These are phyloP conservation scores for Laothoe populi DNA, from an alignment of 2,888 invertebrate genomes.

Conservation along the genomic window DNA sequence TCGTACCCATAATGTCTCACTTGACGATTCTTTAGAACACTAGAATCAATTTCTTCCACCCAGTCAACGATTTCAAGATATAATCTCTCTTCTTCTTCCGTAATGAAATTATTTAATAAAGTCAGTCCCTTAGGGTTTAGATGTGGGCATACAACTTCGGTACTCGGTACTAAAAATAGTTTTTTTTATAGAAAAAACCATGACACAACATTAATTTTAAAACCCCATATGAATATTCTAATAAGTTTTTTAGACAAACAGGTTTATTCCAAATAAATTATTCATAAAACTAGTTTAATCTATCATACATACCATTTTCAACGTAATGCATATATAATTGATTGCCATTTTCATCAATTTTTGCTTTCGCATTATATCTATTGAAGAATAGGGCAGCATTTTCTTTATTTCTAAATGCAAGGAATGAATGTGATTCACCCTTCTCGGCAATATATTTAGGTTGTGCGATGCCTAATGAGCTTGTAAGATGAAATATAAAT, in stretches of 20 bases:
- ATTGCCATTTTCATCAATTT: slow-evolving; percentile 83
- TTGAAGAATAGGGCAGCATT: slow-evolving; percentile 85
- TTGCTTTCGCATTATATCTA: slow-evolving; percentile 85
- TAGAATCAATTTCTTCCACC: slow-evolving; percentile 57
- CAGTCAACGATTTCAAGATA: slow-evolving; percentile 86
- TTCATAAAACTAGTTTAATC: background rate
- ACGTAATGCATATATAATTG: slow-evolving; percentile 88
- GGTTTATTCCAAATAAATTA: background rate
- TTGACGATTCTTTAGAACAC: slow-evolving; percentile 89
- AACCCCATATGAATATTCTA: background rate
- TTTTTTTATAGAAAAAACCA: background rate
- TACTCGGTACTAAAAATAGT: slow-evolving; percentile 67
- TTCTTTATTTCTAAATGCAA: slow-evolving; percentile 82
- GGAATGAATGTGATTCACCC: slow-evolving; percentile 92
- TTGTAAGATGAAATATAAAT: slow-evolving; percentile 84
- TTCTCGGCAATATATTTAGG: slow-evolving; percentile 88
- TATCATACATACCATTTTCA: slow-evolving; percentile 78
- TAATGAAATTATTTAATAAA: slow-evolving; percentile 89
- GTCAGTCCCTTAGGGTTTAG: slow-evolving; percentile 88
- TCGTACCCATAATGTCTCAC: slow-evolving; percentile 97
- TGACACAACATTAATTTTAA: background rate
- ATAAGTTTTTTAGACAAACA: background rate
- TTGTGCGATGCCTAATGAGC: slow-evolving; percentile 79
- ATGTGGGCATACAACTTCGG: slow-evolving; percentile 60
- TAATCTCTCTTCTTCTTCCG: slow-evolving; percentile 86